Evolutionary conservation across 1,140 invertebrate species (phyloP), one percentile per base, ranked within the genome.

Genomic region (Aphis gossypii): DNA sequence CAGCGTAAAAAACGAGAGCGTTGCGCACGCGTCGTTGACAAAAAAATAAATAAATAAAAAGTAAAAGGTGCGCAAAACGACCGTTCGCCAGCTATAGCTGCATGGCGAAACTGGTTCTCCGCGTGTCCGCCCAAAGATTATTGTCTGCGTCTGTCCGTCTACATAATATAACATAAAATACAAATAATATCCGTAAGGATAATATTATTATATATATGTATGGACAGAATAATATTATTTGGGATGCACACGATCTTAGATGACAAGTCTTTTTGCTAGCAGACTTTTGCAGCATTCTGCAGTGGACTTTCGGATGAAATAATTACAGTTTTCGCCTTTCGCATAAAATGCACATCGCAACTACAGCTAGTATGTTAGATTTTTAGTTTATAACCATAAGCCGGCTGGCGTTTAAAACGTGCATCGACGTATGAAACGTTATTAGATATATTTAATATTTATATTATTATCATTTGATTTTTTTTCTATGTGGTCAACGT

Each of bases 21-120:
- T 84, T 92, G 68, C 60, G 41, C 56, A 91, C 60, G 25, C 54
- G 41, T 68, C 90, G 51, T 60, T 91, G 88, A 91, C 60, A 91
- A 91, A 89, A 90, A 68, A 44, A 84, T 44, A 76, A 76, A 68
- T 68, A 68, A 41, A 21, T 44, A 91, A 91, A 76, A 92, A 92
- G 91, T 92, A 92, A 92, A 92, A 92, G 91, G 91, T 30, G 91
- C 21, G 88, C 91, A 23, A 92, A 92, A 92, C 56, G 56, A 68
- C 89, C 41, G 20, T 21, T 54, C 20, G 46, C 46, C 6, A 46
- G 38, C 48, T 41, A 41, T 54, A 54, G 60, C 30, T 76, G 60
- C 30, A n/a, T 51, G 56, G 56, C 56, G 44, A 83, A 92, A 92
- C 91, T 83, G 68, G 91, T 92, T 92, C 68, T 56, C 44, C 25